Evolutionary conservation across 2,888 invertebrate genomes (phyloP), one percentile per base, ranked within the genome.

Genomic region (Chironomus tentans): DNA sequence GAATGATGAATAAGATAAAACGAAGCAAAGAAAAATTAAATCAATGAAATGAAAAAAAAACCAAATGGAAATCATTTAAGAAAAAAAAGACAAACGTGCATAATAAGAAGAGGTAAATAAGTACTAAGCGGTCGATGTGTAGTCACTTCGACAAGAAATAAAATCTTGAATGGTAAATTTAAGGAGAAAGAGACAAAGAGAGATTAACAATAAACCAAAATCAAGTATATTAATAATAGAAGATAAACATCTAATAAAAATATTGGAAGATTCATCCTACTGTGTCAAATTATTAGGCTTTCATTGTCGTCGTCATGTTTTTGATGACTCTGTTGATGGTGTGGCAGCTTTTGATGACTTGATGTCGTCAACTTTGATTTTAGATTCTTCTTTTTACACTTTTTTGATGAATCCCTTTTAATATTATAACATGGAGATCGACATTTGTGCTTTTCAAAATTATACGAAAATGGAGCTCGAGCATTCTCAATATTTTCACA

Each of bases 201-300:
- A 28, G 28, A 28, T 28, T 28, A 4, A 28, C 28, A 28, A 28
- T 4, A 38, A 38, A 38, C 7, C 38, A 38, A 2, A 38, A 38
- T 38, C 1, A 38, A 10, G 38, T 7, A 38, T 7, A 38, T 38
- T 38, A 38, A 38, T 10, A 28, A 28, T 5, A 5, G 3, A 28
- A 28, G 28, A 28, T 28, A 38, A 7, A 56, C 56, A 56, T 56
- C 56, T 3, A 50, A 15, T 5, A 28, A 38, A 7, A 38, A 38
- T 38, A 56, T 18, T 56, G 4, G 6, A 18, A 50, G 3, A 13
- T 62, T 22, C 12, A 18, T 68, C 74, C 10, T 74, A 74, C 74
- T 68, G 13, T 74, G 74, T 74, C 74, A 74, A 24, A 68, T 74
- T 68, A 74, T 47, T 21, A 65, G 18, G 28, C 74, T 74, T 15